phyloP scores from a whole-genome alignment of 1,140 invertebrate genomes.

The Trichonephila clavata region DNA sequence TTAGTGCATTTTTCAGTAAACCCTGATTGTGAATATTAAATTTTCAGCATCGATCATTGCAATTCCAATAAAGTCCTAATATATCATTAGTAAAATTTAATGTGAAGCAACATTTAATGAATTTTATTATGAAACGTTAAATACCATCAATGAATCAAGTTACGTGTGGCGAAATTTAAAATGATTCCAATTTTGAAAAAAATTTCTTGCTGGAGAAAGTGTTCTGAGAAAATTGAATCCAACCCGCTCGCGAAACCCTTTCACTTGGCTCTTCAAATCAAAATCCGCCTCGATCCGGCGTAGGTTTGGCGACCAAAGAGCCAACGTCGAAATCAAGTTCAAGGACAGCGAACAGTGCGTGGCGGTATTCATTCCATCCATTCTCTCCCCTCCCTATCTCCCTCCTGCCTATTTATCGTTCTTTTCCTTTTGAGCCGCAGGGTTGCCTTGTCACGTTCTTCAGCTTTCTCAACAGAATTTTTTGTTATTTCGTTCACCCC shows the following conservation, averaged over 20 bases:
- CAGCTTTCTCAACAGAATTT: conserved; percentile 27
- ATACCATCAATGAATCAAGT: no score
- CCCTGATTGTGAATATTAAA: no score
- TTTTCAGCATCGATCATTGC: no score
- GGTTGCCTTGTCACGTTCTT: conserved; percentile 65
- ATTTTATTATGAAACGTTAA: no score
- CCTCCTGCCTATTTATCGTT: conserved; percentile 40
- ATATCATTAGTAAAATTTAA: no score
- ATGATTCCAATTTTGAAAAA: neutral
- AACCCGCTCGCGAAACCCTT: conserved; percentile 1
- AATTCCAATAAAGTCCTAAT: no score
- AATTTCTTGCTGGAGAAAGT: neutral
- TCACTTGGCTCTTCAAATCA: conserved; percentile 14
- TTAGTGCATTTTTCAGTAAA: no score
- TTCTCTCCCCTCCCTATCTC: conserved; percentile 10
- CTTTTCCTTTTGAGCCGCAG: conserved; percentile 57
- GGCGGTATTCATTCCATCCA: conserved; percentile 65
- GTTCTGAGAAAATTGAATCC: neutral
- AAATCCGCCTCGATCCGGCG: conserved; percentile 15
- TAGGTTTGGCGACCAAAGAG: conserved; percentile 55
- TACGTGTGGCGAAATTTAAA: no score
- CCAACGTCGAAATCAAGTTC: conserved; percentile 69
- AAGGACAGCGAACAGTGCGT: conserved; percentile 72
- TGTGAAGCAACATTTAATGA: no score
- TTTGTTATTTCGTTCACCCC: neutral